These are phyloP conservation scores for Lathronympha strigana DNA, from an alignment of 2,888 invertebrate species.

Conservation along the genomic window DNA sequence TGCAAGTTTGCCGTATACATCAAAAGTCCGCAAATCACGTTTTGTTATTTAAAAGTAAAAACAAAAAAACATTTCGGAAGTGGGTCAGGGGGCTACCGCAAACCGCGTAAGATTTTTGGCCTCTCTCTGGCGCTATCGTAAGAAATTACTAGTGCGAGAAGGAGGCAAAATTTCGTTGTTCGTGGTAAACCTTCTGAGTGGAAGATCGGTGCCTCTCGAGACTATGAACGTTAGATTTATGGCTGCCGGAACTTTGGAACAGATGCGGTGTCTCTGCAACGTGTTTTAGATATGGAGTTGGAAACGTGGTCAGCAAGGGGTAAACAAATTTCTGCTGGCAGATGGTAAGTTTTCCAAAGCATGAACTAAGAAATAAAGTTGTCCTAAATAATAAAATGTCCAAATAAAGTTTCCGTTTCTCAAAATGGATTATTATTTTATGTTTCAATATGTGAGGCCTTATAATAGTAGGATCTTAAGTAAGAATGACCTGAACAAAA, in stretches of 20 bases:
- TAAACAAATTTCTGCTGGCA: neutral
- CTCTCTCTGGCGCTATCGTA: no score
- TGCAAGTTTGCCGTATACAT: neutral
- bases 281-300: constrained; percentile 15
- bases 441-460: no score
- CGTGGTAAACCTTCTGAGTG: no score
- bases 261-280: constrained; percentile 21
- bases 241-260: constrained; percentile 15
- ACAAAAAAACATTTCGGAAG: constrained; percentile 16
- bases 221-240: constrained; percentile 22
- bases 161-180: no score
- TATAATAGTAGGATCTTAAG: no score
- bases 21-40: constrained; percentile 22
- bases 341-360: neutral
- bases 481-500: no score
- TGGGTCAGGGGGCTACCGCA: constrained; percentile 26
- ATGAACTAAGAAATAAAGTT: no score
- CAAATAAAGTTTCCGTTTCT: no score
- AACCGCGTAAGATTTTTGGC: no score
- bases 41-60: constrained; percentile 21
- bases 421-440: no score
- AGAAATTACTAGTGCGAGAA: no score
- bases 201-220: constrained; percentile 20
- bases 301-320: constrained; percentile 14
- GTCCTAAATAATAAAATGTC: no score